Evolutionary conservation across 2,113 vertebrate species (phyloP).

Genomic region (Gila orcuttii): DNA sequence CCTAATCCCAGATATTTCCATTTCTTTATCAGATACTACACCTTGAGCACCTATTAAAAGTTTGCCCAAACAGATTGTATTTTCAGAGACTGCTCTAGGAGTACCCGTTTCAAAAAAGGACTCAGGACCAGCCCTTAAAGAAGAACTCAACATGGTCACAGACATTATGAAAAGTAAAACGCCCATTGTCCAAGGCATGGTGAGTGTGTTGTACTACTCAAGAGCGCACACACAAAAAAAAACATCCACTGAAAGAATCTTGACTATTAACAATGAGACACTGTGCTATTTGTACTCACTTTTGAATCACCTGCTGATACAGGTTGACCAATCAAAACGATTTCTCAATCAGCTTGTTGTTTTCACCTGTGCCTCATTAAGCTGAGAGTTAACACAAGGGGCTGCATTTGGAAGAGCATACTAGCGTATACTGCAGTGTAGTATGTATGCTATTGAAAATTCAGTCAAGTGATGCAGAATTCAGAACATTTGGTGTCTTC

Average conservation of each 20-base stretch:
- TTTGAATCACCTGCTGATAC: neutral
- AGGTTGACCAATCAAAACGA: neutral
- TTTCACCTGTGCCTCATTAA: constrained; percentile 34
- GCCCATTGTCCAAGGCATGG: neutral
- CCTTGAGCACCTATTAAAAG: neutral
- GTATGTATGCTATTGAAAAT: neutral
- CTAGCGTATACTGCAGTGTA: no score
- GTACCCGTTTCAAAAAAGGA: neutral
- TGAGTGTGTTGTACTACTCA: neutral
- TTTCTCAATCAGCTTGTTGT: neutral
- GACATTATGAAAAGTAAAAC: neutral
- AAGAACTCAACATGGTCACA: neutral
- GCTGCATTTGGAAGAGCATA: no score
- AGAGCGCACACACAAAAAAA: neutral
- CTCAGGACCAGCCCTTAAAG: neutral
- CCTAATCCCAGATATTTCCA: neutral
- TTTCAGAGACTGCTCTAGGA: neutral
- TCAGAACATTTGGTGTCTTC: neutral
- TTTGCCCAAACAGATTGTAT: neutral
- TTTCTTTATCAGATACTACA: neutral
- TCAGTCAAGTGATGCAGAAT: neutral
- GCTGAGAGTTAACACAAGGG: neutral
- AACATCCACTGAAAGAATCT: no score
- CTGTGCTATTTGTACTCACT: neutral
- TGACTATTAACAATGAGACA: neutral